Evolutionary conservation across 2,113 vertebrate species (phyloP).

Genomic region (Cairina moschata): DNA sequence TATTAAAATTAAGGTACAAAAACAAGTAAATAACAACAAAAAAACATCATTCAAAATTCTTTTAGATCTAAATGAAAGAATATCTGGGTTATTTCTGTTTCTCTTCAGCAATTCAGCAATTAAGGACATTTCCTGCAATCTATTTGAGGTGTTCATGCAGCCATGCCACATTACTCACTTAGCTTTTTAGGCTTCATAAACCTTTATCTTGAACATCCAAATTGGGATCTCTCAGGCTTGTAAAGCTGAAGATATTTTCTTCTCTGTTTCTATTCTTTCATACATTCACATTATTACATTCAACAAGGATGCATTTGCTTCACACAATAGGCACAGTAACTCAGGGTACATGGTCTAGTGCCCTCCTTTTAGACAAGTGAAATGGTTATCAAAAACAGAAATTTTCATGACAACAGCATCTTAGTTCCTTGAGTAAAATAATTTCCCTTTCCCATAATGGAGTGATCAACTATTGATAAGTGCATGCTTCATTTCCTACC

Average conservation of each 20-base stretch:
- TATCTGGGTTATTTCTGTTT: background rate
- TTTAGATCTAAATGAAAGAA: background rate
- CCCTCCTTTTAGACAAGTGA: background rate
- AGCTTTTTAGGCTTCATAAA: conserved; percentile 36
- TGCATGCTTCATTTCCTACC: background rate
- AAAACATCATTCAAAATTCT: background rate
- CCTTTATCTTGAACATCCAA: background rate
- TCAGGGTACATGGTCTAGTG: background rate
- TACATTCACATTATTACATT: background rate
- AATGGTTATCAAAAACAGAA: background rate
- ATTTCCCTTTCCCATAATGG: background rate
- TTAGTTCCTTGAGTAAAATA: background rate
- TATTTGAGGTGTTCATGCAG: background rate
- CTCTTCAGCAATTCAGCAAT: background rate
- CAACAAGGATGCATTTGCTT: background rate
- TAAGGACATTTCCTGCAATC: background rate
- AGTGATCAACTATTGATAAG: background rate
- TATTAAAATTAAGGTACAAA: background rate
- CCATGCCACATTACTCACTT: background rate
- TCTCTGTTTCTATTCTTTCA: conserved; percentile 22
- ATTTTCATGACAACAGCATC: background rate
- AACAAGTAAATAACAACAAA: background rate
- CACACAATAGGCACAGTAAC: background rate
- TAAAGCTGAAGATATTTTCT: background rate
- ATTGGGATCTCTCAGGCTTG: conserved; percentile 5